A percentile compares a stretch with the other conserved stretches of the same genome.
Conservation (phyloP, 2,797 vertebrate species). For the Champsocephalus gunnari region DNA sequence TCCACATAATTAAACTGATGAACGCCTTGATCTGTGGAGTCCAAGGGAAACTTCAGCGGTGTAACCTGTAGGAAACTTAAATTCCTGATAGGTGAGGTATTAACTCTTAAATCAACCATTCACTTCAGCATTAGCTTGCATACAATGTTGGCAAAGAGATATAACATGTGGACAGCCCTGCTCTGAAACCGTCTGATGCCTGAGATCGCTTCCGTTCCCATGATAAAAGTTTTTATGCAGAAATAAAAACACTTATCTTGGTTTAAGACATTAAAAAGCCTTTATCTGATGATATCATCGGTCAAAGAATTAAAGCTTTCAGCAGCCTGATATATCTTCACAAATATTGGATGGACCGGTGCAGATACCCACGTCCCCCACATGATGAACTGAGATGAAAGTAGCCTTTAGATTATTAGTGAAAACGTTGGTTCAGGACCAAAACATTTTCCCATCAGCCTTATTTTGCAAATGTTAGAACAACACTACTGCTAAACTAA, state of each 20-base stretch:
- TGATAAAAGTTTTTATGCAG: background rate
- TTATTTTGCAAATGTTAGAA: background rate
- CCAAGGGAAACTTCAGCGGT: background rate
- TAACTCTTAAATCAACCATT: constrained; percentile 17
- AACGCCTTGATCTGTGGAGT: background rate
- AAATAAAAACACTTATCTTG: background rate
- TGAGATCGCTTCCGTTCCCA: background rate
- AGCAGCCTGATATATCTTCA: too few species aligned
- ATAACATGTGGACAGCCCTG: background rate
- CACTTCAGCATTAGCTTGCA: background rate
- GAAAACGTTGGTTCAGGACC: background rate
- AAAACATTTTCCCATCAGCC: background rate
- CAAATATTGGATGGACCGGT: too few species aligned
- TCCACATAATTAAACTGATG: background rate
- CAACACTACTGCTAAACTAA: background rate
- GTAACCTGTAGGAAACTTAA: background rate
- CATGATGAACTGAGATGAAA: too few species aligned
- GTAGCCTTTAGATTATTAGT: too few species aligned
- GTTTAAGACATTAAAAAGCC: background rate
- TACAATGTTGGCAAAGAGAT: background rate
- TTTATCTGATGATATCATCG: background rate
- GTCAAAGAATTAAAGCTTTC: background rate
- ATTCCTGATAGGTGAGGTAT: constrained; percentile 7
- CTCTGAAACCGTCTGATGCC: background rate
- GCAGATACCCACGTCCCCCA: too few species aligned